Base-by-base conservation (phyloP, 2,113 vertebrate genomes). In the Clupea harengus region DNA sequence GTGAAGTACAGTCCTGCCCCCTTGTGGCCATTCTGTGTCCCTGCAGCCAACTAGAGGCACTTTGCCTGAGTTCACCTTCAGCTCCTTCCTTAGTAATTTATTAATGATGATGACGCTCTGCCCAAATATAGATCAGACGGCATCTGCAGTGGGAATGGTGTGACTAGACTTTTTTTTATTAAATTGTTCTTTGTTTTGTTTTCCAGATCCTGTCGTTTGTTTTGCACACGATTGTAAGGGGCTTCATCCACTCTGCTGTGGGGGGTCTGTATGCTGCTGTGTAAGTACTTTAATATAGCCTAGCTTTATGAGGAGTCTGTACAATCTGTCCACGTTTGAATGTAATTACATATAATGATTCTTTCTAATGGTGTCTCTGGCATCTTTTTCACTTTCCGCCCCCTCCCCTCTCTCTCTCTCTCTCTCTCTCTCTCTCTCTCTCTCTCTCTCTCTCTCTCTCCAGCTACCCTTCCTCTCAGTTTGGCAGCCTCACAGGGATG, bases 381-480 rank as follows among this genome's bases (percentile, higher is more conserved):
- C 67, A 75, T n/a, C 60, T 25, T 22, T 64, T 64, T 64, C 60
- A 64, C 44, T 22, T 2, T 22, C 3, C 18, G 0, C 2, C 39
- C 39, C 39, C 1, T 2, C 39, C 39, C 39, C 39, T 54, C 50
- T 83, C 22, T 83, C 13, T 64, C 57, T 64, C 18, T 20, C 20
- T 22, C 20, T 67, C 22, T 25, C 64, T 25, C 64, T 67, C 64
- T 67, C 64, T 67, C 60, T 64, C 8, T 22, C 20, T 64, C 18
- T 15, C 25, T 15, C 25, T 75, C 67, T 75, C 7, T 32, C 25
- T 32, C 28, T 75, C 83, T 64, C 89, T 85, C 78, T 83, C 81
- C 96, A 99, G 98, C 92, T 99, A 99, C 91, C 98, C 98, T 2
- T 99, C 97, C 32, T 97, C 97, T 52, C 98, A 99, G 94, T 99